Evolutionary conservation across 2,888 invertebrate species (phyloP).

Genomic region (Mythimna ferrago): DNA sequence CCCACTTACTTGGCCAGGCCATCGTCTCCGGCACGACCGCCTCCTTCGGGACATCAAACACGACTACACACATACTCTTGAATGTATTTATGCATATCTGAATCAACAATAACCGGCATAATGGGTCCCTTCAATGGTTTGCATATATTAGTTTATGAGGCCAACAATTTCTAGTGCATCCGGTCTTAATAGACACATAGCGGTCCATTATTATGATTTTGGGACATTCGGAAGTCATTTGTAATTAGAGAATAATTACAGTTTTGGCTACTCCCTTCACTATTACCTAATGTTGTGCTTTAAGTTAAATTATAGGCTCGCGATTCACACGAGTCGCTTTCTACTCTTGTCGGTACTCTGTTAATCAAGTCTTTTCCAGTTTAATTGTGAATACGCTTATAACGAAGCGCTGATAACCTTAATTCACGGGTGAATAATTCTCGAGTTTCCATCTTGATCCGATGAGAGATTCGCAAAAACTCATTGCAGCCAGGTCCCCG

Average conservation of each 20-base stretch:
- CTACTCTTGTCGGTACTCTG: conserved; percentile 19
- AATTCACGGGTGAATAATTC: conserved; percentile 52
- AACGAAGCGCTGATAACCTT: conserved; percentile 34
- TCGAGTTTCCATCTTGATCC: conserved; percentile 42
- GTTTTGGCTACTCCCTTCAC: conserved; percentile 28
- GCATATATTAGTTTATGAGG: conserved; percentile 57
- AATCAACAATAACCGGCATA: conserved; percentile 54
- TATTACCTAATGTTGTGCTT: conserved; percentile 23
- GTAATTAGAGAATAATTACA: conserved; percentile 33
- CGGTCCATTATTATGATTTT: conserved; percentile 40
- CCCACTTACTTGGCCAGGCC: conserved; percentile 53
- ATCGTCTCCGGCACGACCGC: conserved; percentile 35
- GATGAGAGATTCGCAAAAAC: conserved; percentile 58
- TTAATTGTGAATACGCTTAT: conserved; percentile 12
- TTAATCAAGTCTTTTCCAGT: neutral
- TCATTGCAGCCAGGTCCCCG: conserved; percentile 48
- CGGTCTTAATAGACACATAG: conserved; percentile 47
- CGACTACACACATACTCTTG: conserved; percentile 31
- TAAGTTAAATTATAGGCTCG: conserved; percentile 16
- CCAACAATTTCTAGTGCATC: conserved; percentile 58
- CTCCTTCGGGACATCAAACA: conserved; percentile 52
- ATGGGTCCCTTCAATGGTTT: conserved; percentile 54
- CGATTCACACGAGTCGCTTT: conserved; percentile 24
- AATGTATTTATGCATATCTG: conserved; percentile 57
- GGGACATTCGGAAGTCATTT: conserved; percentile 47